Percentiles rank a stretch among this genome's conserved stretches.
phyloP scores from a whole-genome alignment of 2,888 invertebrate genomes.

The Trichacis sp. region DNA sequence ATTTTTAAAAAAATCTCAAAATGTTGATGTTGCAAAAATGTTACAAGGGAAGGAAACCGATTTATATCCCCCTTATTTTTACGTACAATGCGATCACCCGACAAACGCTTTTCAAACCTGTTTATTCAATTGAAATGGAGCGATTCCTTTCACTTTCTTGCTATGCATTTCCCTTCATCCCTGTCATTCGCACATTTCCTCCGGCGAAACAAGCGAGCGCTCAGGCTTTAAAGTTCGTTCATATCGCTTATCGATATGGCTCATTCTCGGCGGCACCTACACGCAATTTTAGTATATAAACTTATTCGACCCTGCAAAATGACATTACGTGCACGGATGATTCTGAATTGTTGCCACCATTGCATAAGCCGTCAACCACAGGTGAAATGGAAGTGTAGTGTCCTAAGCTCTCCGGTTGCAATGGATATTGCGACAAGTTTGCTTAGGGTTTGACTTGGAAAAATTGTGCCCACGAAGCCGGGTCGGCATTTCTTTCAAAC shows the following conservation, averaged over 20 bases:
- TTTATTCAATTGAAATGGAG: neutral
- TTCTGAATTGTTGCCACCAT: conserved; percentile 63
- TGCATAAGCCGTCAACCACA: conserved; percentile 64
- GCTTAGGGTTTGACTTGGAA: neutral
- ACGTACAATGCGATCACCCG: conserved; percentile 3
- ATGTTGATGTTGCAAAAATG: too few relatives aligned
- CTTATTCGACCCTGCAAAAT: conserved; percentile 64
- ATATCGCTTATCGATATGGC: conserved; percentile 55
- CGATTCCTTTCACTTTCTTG: conserved; percentile 13
- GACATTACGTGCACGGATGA: conserved; percentile 64
- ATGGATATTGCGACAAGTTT: neutral
- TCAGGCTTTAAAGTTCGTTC: conserved; percentile 39
- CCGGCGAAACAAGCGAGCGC: conserved; percentile 36
- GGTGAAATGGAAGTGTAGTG: conserved; percentile 44
- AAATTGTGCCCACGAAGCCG: too few relatives aligned
- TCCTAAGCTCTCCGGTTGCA: conserved; percentile 23
- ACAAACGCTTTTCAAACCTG: neutral
- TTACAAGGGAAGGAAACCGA: too few relatives aligned
- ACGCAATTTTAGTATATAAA: conserved; percentile 59
- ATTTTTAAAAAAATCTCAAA: too few relatives aligned
- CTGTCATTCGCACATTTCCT: conserved; percentile 43
- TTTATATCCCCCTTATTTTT: too few relatives aligned
- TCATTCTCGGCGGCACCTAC: conserved; percentile 47
- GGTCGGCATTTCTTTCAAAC: too few relatives aligned
- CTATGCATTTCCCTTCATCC: conserved; percentile 30